Evolutionary conservation across 2,888 invertebrate species (phyloP), one percentile per base, ranked within the genome.

Genomic region (Ptilodon capucinus): DNA sequence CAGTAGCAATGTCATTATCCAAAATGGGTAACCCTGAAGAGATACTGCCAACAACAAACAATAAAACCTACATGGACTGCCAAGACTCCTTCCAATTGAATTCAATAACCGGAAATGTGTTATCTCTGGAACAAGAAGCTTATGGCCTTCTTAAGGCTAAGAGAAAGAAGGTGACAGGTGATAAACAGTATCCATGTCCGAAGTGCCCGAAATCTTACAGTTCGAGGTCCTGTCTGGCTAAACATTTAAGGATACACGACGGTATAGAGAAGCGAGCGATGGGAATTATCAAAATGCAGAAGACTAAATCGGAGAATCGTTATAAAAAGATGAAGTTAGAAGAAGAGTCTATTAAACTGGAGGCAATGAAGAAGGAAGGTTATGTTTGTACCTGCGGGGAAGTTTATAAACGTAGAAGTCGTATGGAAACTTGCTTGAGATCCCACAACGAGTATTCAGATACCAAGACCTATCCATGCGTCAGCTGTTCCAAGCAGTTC

Each of bases 341-440:
- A 38, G 39, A 51, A 18, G 42, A 57, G 17, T 23, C 42, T 11
- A 25, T 56, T 9, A 55, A 63, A 28, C 42, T 51, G 28, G 50
- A 52, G 19, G 65, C 57, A n/a, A 61, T 51, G 14, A 72, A 77
- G 34, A 81, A 79, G 25, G 82, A 81, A 46, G 85, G 83, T 0
- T 90, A 90, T 35, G 75, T 79, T 48, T 91, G 91, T 48, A 84
- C 85, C 6, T 91, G 91, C 48, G 87, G 89, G 0, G 71, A 81
- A 56, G 62, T 74, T 0, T 91, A 82, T 34, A 76, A 75, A 44
- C 66, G 91, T 2, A 67, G 83, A 21, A 90, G 82, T 48, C 68
- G 87, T 28, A 82, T 90, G 83, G 84, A 90, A 46, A 86, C 87
- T 0, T 91, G 91, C 53, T 56, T 87, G 1, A 63, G 86, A 21